Evolutionary conservation across 2,888 invertebrate species (phyloP), one percentile per base, ranked within the genome.

Genomic region (Linnaemya tessellans): DNA sequence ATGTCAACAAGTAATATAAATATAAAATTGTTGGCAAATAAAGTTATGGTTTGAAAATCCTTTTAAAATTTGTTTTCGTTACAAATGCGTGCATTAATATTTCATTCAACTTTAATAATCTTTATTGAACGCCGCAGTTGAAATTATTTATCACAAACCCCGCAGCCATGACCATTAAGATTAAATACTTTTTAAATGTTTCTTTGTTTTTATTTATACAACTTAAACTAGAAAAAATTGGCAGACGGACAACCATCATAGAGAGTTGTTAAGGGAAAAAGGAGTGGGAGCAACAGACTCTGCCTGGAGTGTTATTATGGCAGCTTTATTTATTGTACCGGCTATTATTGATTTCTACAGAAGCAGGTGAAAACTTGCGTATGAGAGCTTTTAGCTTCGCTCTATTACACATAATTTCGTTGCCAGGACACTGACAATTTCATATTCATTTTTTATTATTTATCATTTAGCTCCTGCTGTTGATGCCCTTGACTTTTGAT

Each of bases 361-460:
- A 8, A 43, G 25, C 49, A 68, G 41, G 43, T 70, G 54, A 25
- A 67, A 18, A 65, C 18, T 0, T 74, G 54, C 18, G 3, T 43
- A 35, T 70, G 49, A 20, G 25, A 35, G 20, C 13, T 65, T 65
- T n/a, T 25, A 41, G 46, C 22, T 54, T 35, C 62, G 62, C 56
- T 56, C 46, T 54, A 68, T 74, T 74, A 54, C 68, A 54, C 83
- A 68, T 79, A 43, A 79, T 68, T 79, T 65, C 43, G 25, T 84
- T 74, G 43, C 79, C 73, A 79, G 73, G 58, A 83, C 71, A 70
- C 25, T 11, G 70, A 15, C 64, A 82, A 71, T 65, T 73, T 65
- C 22, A n/a, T 5, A n/a, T 4, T 9, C 1, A 4, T 54, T 54
- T 54, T 64, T 54, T 20, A 35, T 68, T n/a, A 38, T 25, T 25